phyloP scores from a whole-genome alignment of 2,888 invertebrate genomes.

The Frankliniella fusca region DNA sequence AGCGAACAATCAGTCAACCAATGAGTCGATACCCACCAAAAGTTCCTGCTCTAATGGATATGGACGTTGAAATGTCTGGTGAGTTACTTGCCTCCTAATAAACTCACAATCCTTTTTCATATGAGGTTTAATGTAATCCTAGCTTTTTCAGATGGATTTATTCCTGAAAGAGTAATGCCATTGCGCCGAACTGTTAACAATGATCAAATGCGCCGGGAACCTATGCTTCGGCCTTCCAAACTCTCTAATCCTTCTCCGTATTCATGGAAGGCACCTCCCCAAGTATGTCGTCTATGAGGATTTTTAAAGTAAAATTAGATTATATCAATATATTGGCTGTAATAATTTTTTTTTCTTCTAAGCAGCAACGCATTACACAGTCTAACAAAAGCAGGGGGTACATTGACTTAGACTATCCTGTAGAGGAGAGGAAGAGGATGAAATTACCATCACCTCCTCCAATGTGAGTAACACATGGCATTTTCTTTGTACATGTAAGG shows the following conservation, averaged over 20 bases:
- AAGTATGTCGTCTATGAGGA: background rate
- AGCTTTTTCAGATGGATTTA: background rate
- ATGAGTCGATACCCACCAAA: background rate
- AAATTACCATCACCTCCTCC: background rate
- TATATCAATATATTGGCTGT: background rate
- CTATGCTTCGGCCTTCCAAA: background rate
- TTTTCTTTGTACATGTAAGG: background rate
- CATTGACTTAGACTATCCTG: slow-evolving; percentile 9
- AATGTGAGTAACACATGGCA: background rate
- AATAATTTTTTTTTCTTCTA: background rate
- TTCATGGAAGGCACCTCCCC: background rate
- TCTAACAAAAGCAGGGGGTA: background rate
- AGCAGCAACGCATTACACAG: background rate
- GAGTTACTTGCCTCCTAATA: background rate
- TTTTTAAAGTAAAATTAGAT: background rate
- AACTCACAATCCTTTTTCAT: background rate
- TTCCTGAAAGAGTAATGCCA: background rate
- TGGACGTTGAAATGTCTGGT: slow-evolving; percentile 1
- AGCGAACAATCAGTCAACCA: background rate
- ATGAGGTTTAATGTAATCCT: background rate
- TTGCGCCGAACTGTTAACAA: slow-evolving; percentile 3
- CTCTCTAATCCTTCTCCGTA: background rate
- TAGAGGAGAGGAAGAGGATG: background rate
- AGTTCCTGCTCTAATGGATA: slow-evolving; percentile 14
- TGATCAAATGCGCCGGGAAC: slow-evolving; percentile 5